Evolutionary conservation across 1,140 invertebrate species (phyloP).

Genomic region (Melitaea cinxia): DNA sequence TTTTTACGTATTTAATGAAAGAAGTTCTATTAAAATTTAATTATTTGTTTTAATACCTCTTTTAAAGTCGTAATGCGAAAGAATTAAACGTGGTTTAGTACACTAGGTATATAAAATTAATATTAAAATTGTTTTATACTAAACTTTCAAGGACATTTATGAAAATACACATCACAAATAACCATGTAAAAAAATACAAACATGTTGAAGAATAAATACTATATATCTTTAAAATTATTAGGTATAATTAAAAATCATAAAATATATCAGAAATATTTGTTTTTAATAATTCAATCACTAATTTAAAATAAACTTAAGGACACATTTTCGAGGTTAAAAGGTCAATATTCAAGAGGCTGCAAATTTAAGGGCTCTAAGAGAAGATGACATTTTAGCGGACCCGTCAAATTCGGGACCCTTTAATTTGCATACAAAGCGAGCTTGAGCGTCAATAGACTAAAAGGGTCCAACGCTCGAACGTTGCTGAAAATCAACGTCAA

Average conservation of each 20-base stretch:
- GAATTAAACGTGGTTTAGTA: too few species aligned
- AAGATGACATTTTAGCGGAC: slow-evolving; percentile 60
- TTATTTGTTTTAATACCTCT: too few species aligned
- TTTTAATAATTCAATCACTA: not conserved
- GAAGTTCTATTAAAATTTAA: too few species aligned
- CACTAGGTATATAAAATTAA: too few species aligned
- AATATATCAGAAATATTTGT: not conserved
- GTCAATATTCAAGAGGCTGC: slow-evolving; percentile 41
- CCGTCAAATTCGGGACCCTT: slow-evolving; percentile 60
- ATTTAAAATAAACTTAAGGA: slow-evolving; percentile 19
- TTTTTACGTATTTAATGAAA: not conserved
- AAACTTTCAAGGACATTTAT: too few species aligned
- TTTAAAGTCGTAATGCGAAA: too few species aligned
- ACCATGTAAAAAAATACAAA: too few species aligned
- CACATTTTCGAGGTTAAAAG: slow-evolving; percentile 23
- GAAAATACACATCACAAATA: too few species aligned
- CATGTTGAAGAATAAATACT: too few species aligned
- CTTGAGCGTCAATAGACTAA: slow-evolving; percentile 32
- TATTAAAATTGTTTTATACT: too few species aligned
- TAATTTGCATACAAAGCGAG: slow-evolving; percentile 70
- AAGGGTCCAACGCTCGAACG: slow-evolving; percentile 33
- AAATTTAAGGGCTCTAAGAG: slow-evolving; percentile 54
- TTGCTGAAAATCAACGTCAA: slow-evolving; percentile 24
- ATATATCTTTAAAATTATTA: too few species aligned
- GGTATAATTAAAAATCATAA: not conserved